These are phyloP conservation scores for Apodemia hepburni DNA, from an alignment of 2,888 invertebrate genomes.

Conservation along the genomic window DNA sequence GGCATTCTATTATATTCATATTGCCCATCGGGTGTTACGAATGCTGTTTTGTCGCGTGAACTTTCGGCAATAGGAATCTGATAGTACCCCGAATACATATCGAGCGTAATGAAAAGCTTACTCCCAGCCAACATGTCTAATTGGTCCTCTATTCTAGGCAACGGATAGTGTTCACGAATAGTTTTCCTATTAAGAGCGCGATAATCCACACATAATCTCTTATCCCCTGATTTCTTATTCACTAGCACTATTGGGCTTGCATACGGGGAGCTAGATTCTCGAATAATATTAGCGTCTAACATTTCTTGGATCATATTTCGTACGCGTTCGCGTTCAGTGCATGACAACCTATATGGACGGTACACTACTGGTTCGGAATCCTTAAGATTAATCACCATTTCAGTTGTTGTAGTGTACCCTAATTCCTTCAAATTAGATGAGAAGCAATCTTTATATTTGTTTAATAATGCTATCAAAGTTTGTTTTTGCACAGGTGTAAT, in stretches of 20 bases:
- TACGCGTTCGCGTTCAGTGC: not conserved
- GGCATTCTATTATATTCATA: conserved; percentile 18
- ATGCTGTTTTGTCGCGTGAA: conserved; percentile 17
- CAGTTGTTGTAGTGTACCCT: not conserved
- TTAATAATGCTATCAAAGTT: too few species aligned
- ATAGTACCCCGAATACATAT: conserved; percentile 32
- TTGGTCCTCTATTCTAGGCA: conserved; percentile 10
- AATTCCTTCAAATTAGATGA: not conserved
- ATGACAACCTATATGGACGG: conserved; percentile 19
- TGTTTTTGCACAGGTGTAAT: too few species aligned
- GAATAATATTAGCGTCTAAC: conserved; percentile 20
- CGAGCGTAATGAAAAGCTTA: conserved; percentile 30
- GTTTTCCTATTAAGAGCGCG: conserved; percentile 11
- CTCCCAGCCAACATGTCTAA: conserved; percentile 26
- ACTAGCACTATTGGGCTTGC: conserved; percentile 31
- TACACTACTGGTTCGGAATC: conserved; percentile 18
- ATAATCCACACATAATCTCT: conserved; percentile 14
- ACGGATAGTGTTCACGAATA: conserved; percentile 5
- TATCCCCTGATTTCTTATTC: conserved; percentile 26
- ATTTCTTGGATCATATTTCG: conserved; percentile 1
- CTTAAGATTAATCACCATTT: conserved; percentile 14
- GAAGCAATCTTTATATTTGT: not conserved
- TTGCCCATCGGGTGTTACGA: too few species aligned
- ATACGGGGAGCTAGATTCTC: conserved; percentile 22
- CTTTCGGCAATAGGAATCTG: conserved; percentile 27